Percentiles rank a stretch among this genome's conserved stretches.
Conservation (phyloP, 2,113 vertebrate genomes). For the Ovibos moschatus region DNA sequence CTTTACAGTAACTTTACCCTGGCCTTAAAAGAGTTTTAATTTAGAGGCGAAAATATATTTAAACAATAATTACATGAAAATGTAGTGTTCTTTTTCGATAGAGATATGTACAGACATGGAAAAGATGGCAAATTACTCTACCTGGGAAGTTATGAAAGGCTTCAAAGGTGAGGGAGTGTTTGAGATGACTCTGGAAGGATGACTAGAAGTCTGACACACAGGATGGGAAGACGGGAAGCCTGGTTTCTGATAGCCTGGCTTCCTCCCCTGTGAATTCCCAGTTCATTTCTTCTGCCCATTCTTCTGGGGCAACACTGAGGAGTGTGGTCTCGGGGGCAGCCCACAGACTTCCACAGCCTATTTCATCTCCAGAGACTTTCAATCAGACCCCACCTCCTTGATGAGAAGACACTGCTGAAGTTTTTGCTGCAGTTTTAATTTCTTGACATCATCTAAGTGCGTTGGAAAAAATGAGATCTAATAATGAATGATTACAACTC, state of each 20-base stretch:
- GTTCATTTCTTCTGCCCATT: not conserved
- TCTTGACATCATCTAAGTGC: conserved; percentile 70
- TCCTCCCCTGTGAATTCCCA: not conserved
- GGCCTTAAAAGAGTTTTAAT: not conserved
- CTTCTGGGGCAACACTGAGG: not conserved
- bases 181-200: not conserved
- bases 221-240: not conserved
- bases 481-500: conserved; percentile 88
- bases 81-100: not conserved
- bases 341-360: not conserved
- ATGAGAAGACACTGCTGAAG: not conserved
- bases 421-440: conserved; percentile 75
- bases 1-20: not conserved
- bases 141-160: not conserved
- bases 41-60: not conserved
- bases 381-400: not conserved
- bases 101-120: not conserved
- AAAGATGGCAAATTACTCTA: not conserved
- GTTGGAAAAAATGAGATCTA: conserved; percentile 83
- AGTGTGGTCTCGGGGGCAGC: not conserved
- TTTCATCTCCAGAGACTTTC: not conserved
- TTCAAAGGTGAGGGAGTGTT: not conserved
- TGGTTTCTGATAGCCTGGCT: not conserved
- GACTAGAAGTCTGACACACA: not conserved
- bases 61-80: not conserved